Base-by-base conservation (phyloP, 2,888 invertebrate genomes). In the Drosophila setosimentum region DNA sequence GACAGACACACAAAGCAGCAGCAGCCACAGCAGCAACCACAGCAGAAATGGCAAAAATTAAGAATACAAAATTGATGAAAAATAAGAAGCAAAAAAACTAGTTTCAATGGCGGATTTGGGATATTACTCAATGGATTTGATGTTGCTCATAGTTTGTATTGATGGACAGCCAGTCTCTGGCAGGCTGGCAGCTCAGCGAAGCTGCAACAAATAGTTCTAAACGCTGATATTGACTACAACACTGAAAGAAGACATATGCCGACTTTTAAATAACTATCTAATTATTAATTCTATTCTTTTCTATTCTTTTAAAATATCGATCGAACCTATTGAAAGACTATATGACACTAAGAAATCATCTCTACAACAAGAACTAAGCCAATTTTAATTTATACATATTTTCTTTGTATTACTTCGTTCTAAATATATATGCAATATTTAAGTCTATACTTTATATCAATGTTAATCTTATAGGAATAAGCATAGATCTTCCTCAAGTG, bases 41-140 rank as follows among this genome's bases (percentile, higher is more conserved):
- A 24, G 21, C 21, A 45, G 21, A 21, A 21, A 45, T 45, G 21
- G 16, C 8, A 68, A 54, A 57, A 32, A 50, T 45, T 24, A 24
- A 45, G 42, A 57, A 45, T 16, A 57, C 1, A 51, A 66, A 60
- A 49, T 29, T 37, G 21, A 21, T 32, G 37, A 21, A 24, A 65
- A 65, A n/a, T n/a, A n/a, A n/a, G n/a, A 21, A 53, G 27, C 45
- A 45, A 88, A 87, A 45, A 88, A 87, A 90, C 90, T 66, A 64
- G 86, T 87, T 87, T 81, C 68, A 59, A 68, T 80, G 33, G 67
- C 84, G 81, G 86, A 90, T 86, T 80, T 81, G 76, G 63, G 59
- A 82, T 73, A 84, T 89, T 82, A 81, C 76, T 87, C 87, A 83
- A 75, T 70, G 67, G 64, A 72, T 67, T 87, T 87, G 54, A 83